Percentiles rank a stretch among this genome's conserved stretches.
Conservation (phyloP, 2,113 vertebrate genomes). For the Urocynchramus pylzowi region DNA sequence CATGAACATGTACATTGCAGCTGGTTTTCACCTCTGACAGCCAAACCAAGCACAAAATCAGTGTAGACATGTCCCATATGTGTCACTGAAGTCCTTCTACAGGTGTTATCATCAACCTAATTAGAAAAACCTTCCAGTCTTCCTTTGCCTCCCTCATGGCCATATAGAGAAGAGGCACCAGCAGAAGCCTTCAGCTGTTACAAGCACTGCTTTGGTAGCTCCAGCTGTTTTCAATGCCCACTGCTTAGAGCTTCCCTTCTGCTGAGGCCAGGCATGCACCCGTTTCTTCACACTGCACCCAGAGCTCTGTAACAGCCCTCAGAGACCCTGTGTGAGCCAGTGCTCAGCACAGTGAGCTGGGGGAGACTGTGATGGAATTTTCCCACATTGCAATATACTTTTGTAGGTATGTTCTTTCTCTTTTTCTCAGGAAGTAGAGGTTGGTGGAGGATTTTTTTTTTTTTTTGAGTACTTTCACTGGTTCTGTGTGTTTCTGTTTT, state of each 20-base stretch:
- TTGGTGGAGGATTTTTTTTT: fast-evolving
- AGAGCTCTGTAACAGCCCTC: fast-evolving
- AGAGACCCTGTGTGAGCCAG: background rate
- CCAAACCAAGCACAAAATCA: background rate
- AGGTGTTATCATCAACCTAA: background rate
- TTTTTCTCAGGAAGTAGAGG: background rate
- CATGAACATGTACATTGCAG: background rate
- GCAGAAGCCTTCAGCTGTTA: background rate
- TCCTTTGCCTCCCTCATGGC: background rate
- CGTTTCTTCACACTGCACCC: background rate
- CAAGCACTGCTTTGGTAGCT: background rate
- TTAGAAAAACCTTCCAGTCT: background rate
- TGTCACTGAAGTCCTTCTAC: background rate
- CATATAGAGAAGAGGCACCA: background rate
- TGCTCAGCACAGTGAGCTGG: fast-evolving
- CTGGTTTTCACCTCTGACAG: background rate
- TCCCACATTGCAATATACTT: fast-evolving
- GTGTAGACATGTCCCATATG: background rate
- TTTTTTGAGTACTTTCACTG: background rate
- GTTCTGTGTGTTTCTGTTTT: background rate
- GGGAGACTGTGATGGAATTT: background rate
- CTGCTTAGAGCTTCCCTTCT: background rate
- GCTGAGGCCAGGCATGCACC: background rate
- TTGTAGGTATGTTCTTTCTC: background rate
- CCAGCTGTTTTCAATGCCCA: background rate